These are phyloP conservation scores for Strigamia crassipes DNA, from an alignment of 2,888 invertebrate species.

Conservation along the genomic window DNA sequence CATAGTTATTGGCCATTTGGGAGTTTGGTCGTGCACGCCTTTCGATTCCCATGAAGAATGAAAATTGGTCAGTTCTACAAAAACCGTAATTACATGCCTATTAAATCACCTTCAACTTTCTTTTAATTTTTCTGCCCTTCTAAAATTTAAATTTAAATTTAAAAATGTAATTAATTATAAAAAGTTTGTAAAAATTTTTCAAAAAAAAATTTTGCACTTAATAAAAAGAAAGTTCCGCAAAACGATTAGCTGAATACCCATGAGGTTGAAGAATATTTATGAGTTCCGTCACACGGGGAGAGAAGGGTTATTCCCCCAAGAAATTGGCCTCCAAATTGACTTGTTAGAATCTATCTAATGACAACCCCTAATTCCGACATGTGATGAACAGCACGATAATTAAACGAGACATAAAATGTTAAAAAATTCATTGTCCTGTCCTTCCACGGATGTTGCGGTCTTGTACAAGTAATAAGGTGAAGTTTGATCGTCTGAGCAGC, in stretches of 20 bases:
- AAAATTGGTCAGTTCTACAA: conserved; percentile 3
- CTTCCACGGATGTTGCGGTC: not conserved
- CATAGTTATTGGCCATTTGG: not conserved
- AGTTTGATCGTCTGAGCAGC: not conserved
- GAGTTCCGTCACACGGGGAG: conserved; percentile 6
- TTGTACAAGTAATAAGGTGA: not conserved
- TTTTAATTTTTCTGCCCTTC: too few species aligned
- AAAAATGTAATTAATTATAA: too few species aligned
- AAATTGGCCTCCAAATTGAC: conserved; percentile 18
- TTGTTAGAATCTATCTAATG: not conserved
- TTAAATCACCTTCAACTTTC: not conserved
- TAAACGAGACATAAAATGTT: not conserved
- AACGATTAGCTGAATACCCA: not conserved
- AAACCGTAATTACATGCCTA: not conserved
- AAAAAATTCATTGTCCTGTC: not conserved
- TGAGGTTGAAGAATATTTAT: not conserved
- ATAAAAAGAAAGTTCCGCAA: not conserved
- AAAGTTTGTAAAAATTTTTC: not conserved
- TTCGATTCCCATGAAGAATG: not conserved
- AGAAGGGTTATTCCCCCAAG: conserved; percentile 2
- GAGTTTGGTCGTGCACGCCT: not conserved
- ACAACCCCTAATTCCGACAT: conserved; percentile 3
- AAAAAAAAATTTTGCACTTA: not conserved
- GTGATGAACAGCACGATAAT: conserved; percentile 10
- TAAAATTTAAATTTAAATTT: too few species aligned